Conservation (phyloP, 2,888 invertebrate species). For the Yponomeuta sedellus region DNA sequence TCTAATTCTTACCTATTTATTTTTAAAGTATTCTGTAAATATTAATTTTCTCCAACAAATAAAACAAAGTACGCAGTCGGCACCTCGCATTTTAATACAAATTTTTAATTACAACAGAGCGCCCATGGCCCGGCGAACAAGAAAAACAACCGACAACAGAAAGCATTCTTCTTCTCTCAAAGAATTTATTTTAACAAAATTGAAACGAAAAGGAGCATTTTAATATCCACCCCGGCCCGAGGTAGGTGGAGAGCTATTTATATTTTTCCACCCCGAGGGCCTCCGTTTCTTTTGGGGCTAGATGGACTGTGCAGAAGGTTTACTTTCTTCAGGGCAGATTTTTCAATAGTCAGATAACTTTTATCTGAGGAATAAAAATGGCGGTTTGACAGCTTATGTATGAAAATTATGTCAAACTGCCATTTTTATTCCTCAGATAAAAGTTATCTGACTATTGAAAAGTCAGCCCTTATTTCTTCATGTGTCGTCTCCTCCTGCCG, state of each 20-base stretch:
- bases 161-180: not conserved
- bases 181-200: slow-evolving; percentile 52
- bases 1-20: no score
- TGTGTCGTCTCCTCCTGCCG: no score
- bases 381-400: no score
- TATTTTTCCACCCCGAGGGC: slow-evolving; percentile 57
- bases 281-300: slow-evolving; percentile 58
- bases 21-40: not conserved
- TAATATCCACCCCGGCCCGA: slow-evolving; percentile 50
- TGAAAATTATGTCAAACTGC: no score
- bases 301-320: not conserved
- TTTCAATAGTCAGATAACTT: no score
- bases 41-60: not conserved
- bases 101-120: not conserved
- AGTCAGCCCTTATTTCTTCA: no score
- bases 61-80: not conserved
- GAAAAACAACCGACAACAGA: not conserved
- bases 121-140: not conserved
- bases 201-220: slow-evolving; percentile 62
- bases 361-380: no score
- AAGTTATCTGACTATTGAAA: no score
- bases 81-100: not conserved
- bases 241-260: slow-evolving; percentile 68
- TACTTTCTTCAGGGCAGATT: no score
- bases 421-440: no score